These are phyloP conservation scores for Megalopta genalis DNA, from an alignment of 1,140 invertebrate species.

Conservation along the genomic window DNA sequence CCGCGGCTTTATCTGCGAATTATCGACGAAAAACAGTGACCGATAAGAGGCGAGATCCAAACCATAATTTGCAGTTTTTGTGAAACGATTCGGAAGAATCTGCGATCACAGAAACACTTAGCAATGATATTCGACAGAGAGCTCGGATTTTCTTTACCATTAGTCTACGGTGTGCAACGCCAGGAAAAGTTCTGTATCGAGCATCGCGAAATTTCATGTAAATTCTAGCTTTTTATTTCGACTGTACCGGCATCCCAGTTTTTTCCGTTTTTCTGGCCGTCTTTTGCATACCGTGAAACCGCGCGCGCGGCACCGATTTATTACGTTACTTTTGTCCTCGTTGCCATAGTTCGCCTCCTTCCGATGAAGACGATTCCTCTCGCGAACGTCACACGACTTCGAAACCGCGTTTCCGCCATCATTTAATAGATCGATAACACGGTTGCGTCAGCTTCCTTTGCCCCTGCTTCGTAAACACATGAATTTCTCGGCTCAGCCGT, in stretches of 20 bases:
- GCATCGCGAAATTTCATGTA: slow-evolving; percentile 23
- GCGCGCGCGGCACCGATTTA: slow-evolving; percentile 18
- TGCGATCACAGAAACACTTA: no score
- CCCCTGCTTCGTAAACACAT: background rate
- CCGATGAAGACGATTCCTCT: background rate
- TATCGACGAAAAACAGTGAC: no score
- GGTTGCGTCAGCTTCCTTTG: background rate
- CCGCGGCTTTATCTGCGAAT: no score
- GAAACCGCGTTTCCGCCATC: background rate
- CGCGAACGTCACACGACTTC: background rate
- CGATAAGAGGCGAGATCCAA: no score
- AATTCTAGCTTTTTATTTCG: slow-evolving; percentile 18
- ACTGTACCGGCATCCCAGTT: slow-evolving; percentile 1
- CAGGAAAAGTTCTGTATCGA: background rate
- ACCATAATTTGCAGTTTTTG: no score
- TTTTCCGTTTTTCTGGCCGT: slow-evolving; percentile 4
- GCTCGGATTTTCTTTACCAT: background rate
- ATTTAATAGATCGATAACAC: slow-evolving; percentile 6
- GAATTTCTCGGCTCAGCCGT: background rate
- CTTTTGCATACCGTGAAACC: background rate
- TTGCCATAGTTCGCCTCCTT: background rate
- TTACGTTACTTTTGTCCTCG: slow-evolving; percentile 20
- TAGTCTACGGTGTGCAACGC: background rate
- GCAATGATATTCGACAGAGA: no score
- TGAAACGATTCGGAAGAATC: no score